Conservation (phyloP, 1,140 invertebrate genomes). For the Vanessa tameamea region DNA sequence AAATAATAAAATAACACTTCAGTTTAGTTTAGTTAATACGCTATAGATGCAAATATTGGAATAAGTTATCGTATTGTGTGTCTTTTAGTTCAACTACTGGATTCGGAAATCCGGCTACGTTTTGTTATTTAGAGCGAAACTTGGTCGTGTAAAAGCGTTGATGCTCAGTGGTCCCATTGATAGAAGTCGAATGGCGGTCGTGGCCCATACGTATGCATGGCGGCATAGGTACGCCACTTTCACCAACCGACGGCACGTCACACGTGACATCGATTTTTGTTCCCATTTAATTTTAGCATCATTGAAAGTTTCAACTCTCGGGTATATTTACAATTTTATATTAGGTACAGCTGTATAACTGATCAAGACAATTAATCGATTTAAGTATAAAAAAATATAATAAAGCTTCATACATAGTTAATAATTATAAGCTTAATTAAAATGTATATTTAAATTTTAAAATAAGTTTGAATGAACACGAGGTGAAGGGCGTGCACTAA, state of each 20-base stretch:
- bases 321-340: slow-evolving; percentile 1
- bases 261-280: slow-evolving; percentile 66
- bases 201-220: slow-evolving; percentile 56
- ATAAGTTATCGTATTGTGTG: not conserved
- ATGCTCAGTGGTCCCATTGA: slow-evolving; percentile 66
- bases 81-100: not conserved
- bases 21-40: too few relatives aligned
- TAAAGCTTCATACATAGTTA: too few relatives aligned
- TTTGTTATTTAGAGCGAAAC: slow-evolving; percentile 46
- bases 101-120: slow-evolving; percentile 45
- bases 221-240: slow-evolving; percentile 59
- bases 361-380: too few relatives aligned
- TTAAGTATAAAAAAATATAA: too few relatives aligned
- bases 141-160: slow-evolving; percentile 55
- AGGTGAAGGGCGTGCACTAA: too few relatives aligned
- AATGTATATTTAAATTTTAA: too few relatives aligned
- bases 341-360: not conserved
- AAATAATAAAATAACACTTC: too few relatives aligned
- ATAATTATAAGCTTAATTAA: too few relatives aligned
- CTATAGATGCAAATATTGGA: too few relatives aligned
- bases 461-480: too few relatives aligned
- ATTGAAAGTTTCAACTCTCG: slow-evolving; percentile 16
- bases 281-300: slow-evolving; percentile 38
- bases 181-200: slow-evolving; percentile 55
- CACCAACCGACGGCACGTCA: slow-evolving; percentile 60